Base-by-base conservation (phyloP, 1,140 invertebrate genomes). In the Anoplophora glabripennis region DNA sequence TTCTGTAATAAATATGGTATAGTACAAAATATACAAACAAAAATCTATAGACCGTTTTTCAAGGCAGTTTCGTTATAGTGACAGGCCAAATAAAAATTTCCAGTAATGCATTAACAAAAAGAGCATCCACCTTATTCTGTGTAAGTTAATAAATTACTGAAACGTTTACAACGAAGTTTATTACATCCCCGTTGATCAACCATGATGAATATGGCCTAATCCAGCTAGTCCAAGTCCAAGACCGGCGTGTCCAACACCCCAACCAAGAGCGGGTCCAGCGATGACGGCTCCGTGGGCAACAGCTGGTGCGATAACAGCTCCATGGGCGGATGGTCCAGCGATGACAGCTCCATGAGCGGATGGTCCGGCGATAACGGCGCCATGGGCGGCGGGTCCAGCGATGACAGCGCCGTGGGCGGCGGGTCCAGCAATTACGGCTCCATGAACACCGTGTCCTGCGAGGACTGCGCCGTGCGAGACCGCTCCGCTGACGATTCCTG, bases 311-410 rank as follows among this genome's bases (percentile, higher is more conserved):
- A 45, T 18, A 34, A 37, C 40, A 11, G 28, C 12, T 1, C 49
- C 49, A 7, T 52, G 49, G 21, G 38, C n/a, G 21, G 18, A 28
- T 2, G 59, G 59, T 59, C 59, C 63, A 36, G 44, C 38, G 18
- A 65, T 57, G 53, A 59, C 57, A 17, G 56, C 57, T 51, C 59
- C 56, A 35, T 41, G 49, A 46, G 52, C 34, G 7, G 35, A 44
- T 3, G 57, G 57, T 60, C 57, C 57, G 17, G 53, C 57, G 49
- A 64, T 40, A 10, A 57, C 53, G 3, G 59, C 63, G 18, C 56
- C 51, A 35, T 59, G 59, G 17, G 59, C 34, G 34, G 35, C 48
- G 8, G 49, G 57, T 48, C 64, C 64, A 42, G 61, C 44, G 44
- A 59, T 28, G 9, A 59, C 36, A 41, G 53, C 60, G 11, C 37